Conservation (phyloP, 2,888 invertebrate genomes). For the Himalopsyche japonica region DNA sequence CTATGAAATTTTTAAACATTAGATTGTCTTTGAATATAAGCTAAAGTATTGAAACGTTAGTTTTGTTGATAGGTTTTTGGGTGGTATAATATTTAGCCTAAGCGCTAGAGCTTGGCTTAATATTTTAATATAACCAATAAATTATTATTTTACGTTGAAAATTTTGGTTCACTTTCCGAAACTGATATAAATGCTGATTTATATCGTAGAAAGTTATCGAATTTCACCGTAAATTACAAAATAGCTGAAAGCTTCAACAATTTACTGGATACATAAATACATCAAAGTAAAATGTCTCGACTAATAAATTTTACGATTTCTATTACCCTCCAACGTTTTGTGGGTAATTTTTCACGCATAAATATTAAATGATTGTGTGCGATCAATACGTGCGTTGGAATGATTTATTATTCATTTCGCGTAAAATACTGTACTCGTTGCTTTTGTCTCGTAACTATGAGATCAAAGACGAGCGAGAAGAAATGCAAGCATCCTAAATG, state of each 20-base stretch:
- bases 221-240: background rate
- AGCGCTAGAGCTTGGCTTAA: no score
- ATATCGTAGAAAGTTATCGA: background rate
- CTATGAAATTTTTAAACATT: no score
- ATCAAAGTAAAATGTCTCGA: background rate
- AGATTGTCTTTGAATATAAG: no score
- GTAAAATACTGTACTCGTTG: background rate
- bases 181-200: background rate
- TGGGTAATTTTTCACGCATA: background rate
- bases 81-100: no score
- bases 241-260: background rate
- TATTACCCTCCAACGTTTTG: background rate
- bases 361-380: background rate
- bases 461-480: background rate
- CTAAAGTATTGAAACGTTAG: no score
- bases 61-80: no score
- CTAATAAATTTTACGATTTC: background rate
- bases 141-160: background rate
- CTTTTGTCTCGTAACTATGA: background rate
- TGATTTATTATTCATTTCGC: background rate
- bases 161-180: background rate
- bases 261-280: background rate
- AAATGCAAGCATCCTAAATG: background rate
- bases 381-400: background rate
- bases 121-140: background rate